Evolutionary conservation across 2,888 invertebrate species (phyloP), one percentile per base, ranked within the genome.

Genomic region (Formica aserva): DNA sequence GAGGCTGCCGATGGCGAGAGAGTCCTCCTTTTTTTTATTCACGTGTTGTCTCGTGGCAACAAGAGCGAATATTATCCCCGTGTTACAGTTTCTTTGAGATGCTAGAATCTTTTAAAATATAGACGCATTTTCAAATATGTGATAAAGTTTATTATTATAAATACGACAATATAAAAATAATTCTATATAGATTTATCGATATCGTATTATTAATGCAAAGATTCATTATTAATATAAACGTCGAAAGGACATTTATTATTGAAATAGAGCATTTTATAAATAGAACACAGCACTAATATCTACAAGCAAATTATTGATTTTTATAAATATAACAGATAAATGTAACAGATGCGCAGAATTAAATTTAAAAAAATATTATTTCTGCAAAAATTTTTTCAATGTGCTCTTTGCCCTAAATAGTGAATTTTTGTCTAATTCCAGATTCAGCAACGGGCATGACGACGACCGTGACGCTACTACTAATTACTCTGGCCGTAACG

Each of bases 401-500:
- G 11, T 32, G 9, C 29, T 3, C n/a, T 67, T 55, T 15, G 41
- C 29, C 32, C 35, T 71, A 71, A 69, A 62, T 32, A 69, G 6
- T 60, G 57, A 66, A 77, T 67, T 67, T 38, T 80, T 69, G 29
- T 82, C 81, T 75, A 65, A 65, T 93, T 93, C 18, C 93, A 93
- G 93, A 89, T 69, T 83, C 88, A 13, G 91, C 92, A 4, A 78
- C 88, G 88, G 48, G 88, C 85, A 81, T 90, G 52, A 85, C 89
- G 83, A 87, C 90, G 81, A 90, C 92, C 65, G 89, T 88, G 82
- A 83, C 88, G 22, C 76, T 92, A 66, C 77, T 94, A 52, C 86
- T 89, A 85, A 71, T 92, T 74, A 78, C 85, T 62, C 83, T 93
- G 55, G 90, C 88, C 41, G 87, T 91, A 78, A 92, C 91, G 91